phyloP scores from a whole-genome alignment of 2,797 vertebrate species.

The Delichon dasypus region DNA sequence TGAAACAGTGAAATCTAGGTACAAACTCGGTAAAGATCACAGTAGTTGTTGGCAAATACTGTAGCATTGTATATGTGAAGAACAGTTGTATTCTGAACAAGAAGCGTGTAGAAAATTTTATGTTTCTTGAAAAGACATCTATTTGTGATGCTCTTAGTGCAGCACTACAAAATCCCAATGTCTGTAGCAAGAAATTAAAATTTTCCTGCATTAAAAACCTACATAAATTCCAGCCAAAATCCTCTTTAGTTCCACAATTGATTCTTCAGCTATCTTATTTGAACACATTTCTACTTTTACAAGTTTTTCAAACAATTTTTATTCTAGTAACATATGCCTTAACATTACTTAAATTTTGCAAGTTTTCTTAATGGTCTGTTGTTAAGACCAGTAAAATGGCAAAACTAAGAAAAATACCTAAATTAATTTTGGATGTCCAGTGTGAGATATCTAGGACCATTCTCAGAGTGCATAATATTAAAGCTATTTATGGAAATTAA shows the following conservation, averaged over 20 bases:
- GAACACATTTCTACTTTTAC: background rate
- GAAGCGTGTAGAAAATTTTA: background rate
- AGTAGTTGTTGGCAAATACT: background rate
- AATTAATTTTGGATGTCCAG: background rate
- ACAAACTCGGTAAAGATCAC: background rate
- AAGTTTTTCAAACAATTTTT: background rate
- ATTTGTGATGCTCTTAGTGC: background rate
- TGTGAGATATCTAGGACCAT: background rate
- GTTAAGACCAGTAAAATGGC: background rate
- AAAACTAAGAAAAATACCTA: background rate
- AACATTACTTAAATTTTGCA: background rate
- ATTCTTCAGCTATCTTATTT: background rate
- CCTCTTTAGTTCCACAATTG: background rate
- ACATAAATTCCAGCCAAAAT: background rate
- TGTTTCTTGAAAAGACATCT: background rate
- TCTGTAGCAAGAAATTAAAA: background rate
- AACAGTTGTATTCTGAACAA: background rate
- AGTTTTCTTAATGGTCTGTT: background rate
- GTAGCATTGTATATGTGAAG: background rate
- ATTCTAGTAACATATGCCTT: background rate
- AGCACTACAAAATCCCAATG: background rate
- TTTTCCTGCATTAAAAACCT: background rate
- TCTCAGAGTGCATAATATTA: background rate
- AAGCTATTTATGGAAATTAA: slow-evolving; percentile 37
- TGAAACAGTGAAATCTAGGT: background rate